phyloP scores from a whole-genome alignment of 2,113 vertebrate genomes.

The Mustela nigripes region DNA sequence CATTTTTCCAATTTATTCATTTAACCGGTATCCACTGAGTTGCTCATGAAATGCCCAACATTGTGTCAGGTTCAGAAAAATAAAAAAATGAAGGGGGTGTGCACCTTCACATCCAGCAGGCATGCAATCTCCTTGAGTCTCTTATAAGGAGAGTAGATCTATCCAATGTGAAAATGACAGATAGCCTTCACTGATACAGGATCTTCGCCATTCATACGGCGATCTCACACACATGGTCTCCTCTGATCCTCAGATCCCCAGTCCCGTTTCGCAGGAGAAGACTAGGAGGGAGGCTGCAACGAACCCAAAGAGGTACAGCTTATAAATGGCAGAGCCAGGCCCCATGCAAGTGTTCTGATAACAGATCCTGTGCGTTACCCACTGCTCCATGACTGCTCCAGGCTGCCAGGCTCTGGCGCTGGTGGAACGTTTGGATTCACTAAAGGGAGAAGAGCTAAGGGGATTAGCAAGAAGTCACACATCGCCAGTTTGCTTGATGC shows the following conservation, averaged over 20 bases:
- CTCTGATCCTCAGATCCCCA: not conserved
- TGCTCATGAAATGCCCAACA: not conserved
- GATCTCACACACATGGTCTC: not conserved
- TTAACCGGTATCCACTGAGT: not conserved
- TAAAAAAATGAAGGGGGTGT: not conserved
- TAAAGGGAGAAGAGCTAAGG: slow-evolving; percentile 43
- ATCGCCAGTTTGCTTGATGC: slow-evolving; percentile 3
- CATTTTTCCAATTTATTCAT: not conserved
- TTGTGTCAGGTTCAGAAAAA: not conserved
- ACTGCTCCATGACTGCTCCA: not conserved
- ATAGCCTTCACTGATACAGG: not conserved
- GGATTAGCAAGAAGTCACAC: slow-evolving; percentile 45
- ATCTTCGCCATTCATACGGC: not conserved
- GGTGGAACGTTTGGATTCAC: slow-evolving; percentile 45
- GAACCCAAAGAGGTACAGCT: not conserved
- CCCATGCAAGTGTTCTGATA: not conserved
- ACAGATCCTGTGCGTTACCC: not conserved
- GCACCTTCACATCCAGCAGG: not conserved
- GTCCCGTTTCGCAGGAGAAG: slow-evolving; percentile 6
- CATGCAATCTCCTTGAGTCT: not conserved
- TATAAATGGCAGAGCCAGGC: not conserved
- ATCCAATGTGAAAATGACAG: not conserved
- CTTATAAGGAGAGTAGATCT: not conserved
- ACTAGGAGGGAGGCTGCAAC: not conserved
- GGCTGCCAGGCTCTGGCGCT: not conserved